Conservation (phyloP, 2,888 invertebrate genomes). For the Globia sparganii region DNA sequence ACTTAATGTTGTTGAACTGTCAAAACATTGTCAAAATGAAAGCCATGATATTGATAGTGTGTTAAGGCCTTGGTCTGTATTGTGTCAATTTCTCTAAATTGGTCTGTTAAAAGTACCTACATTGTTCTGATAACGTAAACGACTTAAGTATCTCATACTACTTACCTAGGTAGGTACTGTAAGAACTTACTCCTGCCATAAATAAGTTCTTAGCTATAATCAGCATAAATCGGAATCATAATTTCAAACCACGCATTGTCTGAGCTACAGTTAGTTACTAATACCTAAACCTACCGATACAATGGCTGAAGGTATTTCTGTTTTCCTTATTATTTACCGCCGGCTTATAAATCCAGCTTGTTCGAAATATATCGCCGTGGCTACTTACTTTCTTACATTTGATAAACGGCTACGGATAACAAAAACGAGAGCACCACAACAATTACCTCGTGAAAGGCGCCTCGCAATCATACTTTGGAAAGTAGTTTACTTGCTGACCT, state of each 20-base stretch:
- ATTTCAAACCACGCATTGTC: constrained; percentile 32
- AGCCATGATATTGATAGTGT: too few species aligned
- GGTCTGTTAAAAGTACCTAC: background rate
- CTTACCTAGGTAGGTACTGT: background rate
- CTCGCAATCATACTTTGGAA: constrained; percentile 83
- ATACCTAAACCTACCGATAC: too few species aligned
- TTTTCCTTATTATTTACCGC: constrained; percentile 40
- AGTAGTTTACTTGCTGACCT: constrained; percentile 82
- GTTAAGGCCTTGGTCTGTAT: background rate
- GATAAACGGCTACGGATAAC: constrained; percentile 76
- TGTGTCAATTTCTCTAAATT: background rate
- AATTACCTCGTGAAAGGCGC: constrained; percentile 85
- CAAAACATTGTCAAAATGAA: too few species aligned
- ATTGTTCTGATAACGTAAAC: background rate
- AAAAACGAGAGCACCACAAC: constrained; percentile 83
- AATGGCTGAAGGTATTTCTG: constrained; percentile 37
- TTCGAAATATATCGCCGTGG: constrained; percentile 51
- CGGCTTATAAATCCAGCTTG: constrained; percentile 43
- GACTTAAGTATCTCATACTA: constrained; percentile 16
- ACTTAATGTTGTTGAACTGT: too few species aligned
- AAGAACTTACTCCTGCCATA: background rate
- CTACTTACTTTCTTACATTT: constrained; percentile 64
- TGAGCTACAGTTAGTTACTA: constrained; percentile 18
- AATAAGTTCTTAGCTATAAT: constrained; percentile 19
- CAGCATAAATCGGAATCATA: constrained; percentile 30